Conservation (phyloP, 2,797 vertebrate species). For the Eulemur mongoz region DNA sequence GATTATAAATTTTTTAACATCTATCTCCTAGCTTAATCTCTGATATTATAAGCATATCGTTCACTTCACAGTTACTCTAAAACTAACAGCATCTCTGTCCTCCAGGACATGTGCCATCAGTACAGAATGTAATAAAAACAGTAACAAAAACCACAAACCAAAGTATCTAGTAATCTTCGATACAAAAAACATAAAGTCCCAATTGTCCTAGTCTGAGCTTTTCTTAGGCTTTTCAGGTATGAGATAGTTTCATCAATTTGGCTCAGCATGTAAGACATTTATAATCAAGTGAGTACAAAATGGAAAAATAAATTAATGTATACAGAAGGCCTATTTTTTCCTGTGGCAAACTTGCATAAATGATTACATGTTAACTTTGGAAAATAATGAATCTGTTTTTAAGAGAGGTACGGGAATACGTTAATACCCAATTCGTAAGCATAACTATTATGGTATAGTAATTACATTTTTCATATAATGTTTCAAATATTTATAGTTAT, state of each 20-base stretch:
- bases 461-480: neutral
- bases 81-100: neutral
- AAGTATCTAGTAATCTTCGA: neutral
- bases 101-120: neutral
- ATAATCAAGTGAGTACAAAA: neutral
- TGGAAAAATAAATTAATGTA: neutral
- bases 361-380: neutral
- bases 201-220: neutral
- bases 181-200: neutral
- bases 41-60: neutral
- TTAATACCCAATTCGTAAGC: neutral
- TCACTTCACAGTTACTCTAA: neutral
- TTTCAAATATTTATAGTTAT: conserved; percentile 29
- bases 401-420: neutral
- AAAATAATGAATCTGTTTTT: neutral
- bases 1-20: neutral
- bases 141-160: neutral
- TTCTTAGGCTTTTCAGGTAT: neutral
- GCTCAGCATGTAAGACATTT: neutral
- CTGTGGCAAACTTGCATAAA: neutral
- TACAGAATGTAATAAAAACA: neutral
- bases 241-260: neutral
- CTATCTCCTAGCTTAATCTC: neutral
- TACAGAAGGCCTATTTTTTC: neutral
- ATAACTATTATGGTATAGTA: conserved; percentile 4